phyloP scores from a whole-genome alignment of 2,888 invertebrate genomes.

The Drosophila diplacantha region DNA sequence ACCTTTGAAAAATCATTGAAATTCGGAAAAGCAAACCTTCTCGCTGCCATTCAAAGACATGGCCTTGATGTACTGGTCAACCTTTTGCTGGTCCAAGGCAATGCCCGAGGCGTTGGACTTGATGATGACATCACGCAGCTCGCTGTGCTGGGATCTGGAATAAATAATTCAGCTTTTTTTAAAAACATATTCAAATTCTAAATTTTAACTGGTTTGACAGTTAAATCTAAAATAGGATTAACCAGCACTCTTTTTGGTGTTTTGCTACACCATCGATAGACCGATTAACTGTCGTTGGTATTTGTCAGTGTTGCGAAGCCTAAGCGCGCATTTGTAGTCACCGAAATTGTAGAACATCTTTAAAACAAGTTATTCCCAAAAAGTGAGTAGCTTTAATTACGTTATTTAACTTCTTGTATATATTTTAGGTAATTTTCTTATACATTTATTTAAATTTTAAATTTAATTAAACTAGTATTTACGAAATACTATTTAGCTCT shows the following conservation, averaged over 20 bases:
- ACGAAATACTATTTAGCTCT: too few relatives aligned
- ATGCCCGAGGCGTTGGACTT: slow-evolving; percentile 63
- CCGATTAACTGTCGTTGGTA: background rate
- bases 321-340: too few relatives aligned
- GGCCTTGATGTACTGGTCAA: slow-evolving; percentile 76
- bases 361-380: background rate
- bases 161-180: too few relatives aligned
- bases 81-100: slow-evolving; percentile 72
- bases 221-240: background rate
- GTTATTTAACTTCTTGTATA: background rate
- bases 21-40: slow-evolving; percentile 54
- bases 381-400: background rate
- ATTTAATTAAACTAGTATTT: background rate
- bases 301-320: background rate
- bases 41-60: slow-evolving; percentile 72
- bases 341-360: background rate
- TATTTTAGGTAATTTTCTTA: background rate
- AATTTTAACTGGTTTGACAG: background rate
- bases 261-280: background rate
- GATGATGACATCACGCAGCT: slow-evolving; percentile 68
- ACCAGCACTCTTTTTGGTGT: background rate
- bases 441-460: background rate
- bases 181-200: background rate
- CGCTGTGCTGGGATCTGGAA: slow-evolving; percentile 57
- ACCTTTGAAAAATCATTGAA: accelerated